Conservation (phyloP, 2,888 invertebrate genomes). For the Xestia xanthographa region DNA sequence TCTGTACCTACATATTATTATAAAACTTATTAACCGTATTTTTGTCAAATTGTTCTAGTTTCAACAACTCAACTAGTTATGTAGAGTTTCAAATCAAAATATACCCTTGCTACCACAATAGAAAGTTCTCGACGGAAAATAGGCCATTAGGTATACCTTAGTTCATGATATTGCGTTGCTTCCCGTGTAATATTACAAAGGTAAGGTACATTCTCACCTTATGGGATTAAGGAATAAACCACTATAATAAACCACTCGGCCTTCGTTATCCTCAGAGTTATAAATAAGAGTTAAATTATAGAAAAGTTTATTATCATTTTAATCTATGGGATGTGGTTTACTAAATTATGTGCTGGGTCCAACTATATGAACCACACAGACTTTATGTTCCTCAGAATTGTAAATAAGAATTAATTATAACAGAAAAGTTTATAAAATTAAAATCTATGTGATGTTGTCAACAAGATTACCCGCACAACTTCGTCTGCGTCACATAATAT, state of each 20-base stretch:
- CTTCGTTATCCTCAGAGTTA: background rate
- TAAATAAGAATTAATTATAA: background rate
- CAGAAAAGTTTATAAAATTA: background rate
- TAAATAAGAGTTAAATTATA: background rate
- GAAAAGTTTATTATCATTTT: background rate
- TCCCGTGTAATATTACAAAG: conserved; percentile 45
- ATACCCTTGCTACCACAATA: conserved; percentile 8
- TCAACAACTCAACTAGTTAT: background rate
- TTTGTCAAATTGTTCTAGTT: background rate
- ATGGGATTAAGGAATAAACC: conserved; percentile 25
- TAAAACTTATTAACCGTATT: background rate
- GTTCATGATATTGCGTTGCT: conserved; percentile 5
- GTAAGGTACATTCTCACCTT: background rate
- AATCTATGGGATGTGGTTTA: background rate
- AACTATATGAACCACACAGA: background rate
- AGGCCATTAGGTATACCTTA: conserved; percentile 18
- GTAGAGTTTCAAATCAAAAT: conserved; percentile 24
- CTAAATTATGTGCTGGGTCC: background rate
- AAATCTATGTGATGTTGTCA: background rate
- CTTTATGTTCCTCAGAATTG: background rate
- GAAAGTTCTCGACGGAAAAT: conserved; percentile 21
- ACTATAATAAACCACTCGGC: background rate
- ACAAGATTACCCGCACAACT: too few species aligned
- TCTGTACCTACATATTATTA: background rate
- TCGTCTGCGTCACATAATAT: too few species aligned